phyloP scores from a whole-genome alignment of 2,888 invertebrate species.

The Pinctada fucata region DNA sequence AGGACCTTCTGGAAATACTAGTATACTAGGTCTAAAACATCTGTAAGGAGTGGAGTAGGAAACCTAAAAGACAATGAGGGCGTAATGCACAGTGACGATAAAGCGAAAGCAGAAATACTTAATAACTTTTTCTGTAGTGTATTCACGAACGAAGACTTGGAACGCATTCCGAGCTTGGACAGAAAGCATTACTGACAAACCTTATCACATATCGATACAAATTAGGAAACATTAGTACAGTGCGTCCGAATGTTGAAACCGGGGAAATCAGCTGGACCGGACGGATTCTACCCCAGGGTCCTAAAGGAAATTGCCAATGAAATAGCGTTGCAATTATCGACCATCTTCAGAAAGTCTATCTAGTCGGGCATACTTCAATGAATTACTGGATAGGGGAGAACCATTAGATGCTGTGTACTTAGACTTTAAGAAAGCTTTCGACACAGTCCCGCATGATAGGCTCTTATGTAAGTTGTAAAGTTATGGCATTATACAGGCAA shows the following conservation, averaged over 20 bases:
- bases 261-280: constrained; percentile 1
- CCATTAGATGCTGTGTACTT: neutral
- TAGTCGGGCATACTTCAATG: no score
- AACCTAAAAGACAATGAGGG: neutral
- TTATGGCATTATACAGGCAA: neutral
- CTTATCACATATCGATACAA: no score
- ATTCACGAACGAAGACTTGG: neutral
- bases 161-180: no score
- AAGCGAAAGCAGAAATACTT: neutral
- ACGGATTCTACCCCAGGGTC: neutral
- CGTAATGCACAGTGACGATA: neutral
- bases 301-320: constrained; percentile 3
- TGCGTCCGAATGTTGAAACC: neutral
- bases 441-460: no score
- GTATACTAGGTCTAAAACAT: neutral
- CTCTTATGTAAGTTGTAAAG: no score
- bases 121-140: constrained; percentile 1
- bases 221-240: no score
- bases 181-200: no score
- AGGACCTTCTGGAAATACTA: neutral
- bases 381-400: neutral
- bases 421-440: neutral
- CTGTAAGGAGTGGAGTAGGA: neutral
- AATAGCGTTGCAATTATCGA: neutral
- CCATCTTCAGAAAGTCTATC: neutral